Conservation (phyloP, 2,113 vertebrate species). For the Ginglymostoma cirratum region DNA sequence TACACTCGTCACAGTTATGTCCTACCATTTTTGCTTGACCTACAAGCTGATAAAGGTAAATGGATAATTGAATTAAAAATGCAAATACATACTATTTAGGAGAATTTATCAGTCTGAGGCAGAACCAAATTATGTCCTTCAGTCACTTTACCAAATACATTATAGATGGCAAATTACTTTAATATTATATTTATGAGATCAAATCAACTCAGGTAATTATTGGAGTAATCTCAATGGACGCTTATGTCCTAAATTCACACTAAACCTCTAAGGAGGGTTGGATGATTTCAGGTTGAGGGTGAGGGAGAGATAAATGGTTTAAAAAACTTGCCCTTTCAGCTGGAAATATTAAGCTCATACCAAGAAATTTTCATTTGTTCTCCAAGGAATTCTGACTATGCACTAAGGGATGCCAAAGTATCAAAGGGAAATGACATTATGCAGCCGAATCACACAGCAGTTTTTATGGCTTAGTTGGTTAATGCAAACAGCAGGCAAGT, state of each 20-base stretch:
- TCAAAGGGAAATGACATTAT: background rate
- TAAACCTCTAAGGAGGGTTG: background rate
- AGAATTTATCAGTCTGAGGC: background rate
- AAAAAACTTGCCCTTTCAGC: background rate
- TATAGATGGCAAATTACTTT: background rate
- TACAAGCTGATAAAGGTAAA: background rate
- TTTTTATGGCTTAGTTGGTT: background rate
- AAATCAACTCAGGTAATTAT: background rate
- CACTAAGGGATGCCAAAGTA: background rate
- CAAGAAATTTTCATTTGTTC: background rate
- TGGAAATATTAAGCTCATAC: background rate
- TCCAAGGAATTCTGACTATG: background rate
- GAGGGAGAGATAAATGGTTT: background rate
- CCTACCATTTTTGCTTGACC: background rate
- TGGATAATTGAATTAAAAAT: background rate
- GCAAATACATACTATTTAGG: background rate
- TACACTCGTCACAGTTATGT: background rate
- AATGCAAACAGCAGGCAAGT: background rate
- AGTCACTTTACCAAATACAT: background rate
- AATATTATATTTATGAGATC: background rate
- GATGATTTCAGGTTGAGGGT: background rate
- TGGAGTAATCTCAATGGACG: background rate
- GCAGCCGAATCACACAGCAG: background rate
- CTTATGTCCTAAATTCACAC: background rate
- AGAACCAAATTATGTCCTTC: background rate